Evolutionary conservation across 2,113 vertebrate genomes (phyloP).

Genomic region (Catharus minimus): DNA sequence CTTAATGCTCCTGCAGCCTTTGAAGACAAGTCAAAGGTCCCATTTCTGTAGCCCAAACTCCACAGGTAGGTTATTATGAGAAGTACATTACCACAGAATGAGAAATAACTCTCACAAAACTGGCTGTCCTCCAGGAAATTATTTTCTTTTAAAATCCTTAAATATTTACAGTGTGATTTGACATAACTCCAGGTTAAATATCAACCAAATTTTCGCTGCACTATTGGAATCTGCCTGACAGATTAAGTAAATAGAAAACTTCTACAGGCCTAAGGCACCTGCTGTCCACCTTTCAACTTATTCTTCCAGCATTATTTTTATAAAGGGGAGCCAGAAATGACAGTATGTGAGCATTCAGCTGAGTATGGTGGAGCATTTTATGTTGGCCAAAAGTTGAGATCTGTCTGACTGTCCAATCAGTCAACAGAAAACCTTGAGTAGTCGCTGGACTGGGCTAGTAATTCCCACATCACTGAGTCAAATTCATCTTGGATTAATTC

Average conservation of each 20-base stretch:
- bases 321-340: background rate
- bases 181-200: slow-evolving; percentile 52
- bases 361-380: background rate
- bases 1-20: background rate
- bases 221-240: background rate
- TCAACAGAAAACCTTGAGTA: background rate
- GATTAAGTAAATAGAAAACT: background rate
- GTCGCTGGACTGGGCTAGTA: background rate
- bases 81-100: background rate
- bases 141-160: background rate
- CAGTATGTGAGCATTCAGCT: background rate
- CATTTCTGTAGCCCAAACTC: background rate
- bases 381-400: background rate
- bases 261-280: background rate
- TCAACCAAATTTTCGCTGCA: slow-evolving; percentile 24
- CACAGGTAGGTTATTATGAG: background rate
- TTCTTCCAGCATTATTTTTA: background rate
- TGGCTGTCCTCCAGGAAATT: background rate
- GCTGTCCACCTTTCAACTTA: background rate
- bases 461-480: background rate
- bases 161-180: slow-evolving; percentile 17
- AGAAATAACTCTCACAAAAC: slow-evolving; percentile 28
- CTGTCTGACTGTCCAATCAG: background rate
- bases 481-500: background rate
- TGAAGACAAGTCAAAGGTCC: background rate